Evolutionary conservation across 2,888 invertebrate species (phyloP), one percentile per base, ranked within the genome.

Genomic region (Eretmocerus hayati): DNA sequence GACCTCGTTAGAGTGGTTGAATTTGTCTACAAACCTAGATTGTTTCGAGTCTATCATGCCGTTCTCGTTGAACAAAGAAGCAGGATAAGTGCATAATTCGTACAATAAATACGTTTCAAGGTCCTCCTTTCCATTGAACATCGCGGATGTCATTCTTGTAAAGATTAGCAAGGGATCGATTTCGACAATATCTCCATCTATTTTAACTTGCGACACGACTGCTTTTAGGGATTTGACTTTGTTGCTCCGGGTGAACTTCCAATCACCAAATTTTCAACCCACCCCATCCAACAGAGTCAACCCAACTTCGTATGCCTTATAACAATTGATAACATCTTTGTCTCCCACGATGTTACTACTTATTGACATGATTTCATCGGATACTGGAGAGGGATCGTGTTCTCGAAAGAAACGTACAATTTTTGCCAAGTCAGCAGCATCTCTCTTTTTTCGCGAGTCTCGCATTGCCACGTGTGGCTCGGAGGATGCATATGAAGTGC

Each of bases 151-250:
- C n/a, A n/a, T n/a, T 36, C 36, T 16, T 18, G 59, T 56, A 53
- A 58, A 58, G 42, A 61, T 40, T 52, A 56, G 54, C 53, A 55
- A 49, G 43, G 57, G 57, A 57, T 59, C 50, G 41, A 61, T 55
- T 26, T 52, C 47, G 46, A 61, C 46, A 37, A 48, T 55, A 48
- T 58, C 55, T n/a, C n/a, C n/a, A n/a, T n/a, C n/a, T n/a, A n/a
- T n/a, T n/a, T n/a, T n/a, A n/a, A n/a, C n/a, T n/a, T n/a, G n/a
- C n/a, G n/a, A n/a, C n/a, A n/a, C n/a, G n/a, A n/a, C n/a, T n/a
- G n/a, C n/a, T n/a, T n/a, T n/a, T n/a, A n/a, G n/a, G n/a, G n/a
- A n/a, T n/a, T n/a, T n/a, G n/a, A n/a, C n/a, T n/a, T n/a, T n/a
- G 50, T 53, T 55, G 41, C 59, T 56, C 36, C 61, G 57, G 53